Evolutionary conservation across 2,113 vertebrate species (phyloP).

Genomic region (Arizona elegans): DNA sequence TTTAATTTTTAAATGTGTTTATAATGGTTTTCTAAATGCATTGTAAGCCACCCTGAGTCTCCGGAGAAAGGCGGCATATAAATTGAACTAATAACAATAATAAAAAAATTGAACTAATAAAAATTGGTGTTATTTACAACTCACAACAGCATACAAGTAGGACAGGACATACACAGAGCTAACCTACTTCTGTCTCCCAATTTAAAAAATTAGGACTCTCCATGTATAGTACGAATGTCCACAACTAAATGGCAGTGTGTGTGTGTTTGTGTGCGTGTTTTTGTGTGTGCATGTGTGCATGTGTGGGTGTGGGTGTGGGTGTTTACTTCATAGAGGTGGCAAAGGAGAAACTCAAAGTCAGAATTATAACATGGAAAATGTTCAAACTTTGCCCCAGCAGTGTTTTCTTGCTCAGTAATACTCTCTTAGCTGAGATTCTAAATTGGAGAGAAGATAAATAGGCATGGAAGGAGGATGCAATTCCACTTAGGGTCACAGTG

Average conservation of each 20-base stretch:
- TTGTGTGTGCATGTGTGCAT: not conserved
- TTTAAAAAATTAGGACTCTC: not conserved
- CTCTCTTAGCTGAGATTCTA: not conserved
- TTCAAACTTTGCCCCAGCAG: not conserved
- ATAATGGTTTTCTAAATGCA: too few species aligned
- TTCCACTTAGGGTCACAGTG: not conserved
- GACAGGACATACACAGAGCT: not conserved
- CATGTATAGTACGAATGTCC: not conserved
- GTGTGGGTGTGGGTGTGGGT: not conserved
- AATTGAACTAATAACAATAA: too few species aligned
- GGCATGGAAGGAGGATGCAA: not conserved
- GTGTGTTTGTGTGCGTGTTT: not conserved
- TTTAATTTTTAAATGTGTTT: too few species aligned
- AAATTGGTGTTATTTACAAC: not conserved
- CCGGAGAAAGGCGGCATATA: too few species aligned
- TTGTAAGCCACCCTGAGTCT: too few species aligned
- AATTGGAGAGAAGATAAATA: not conserved
- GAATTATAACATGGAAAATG: not conserved
- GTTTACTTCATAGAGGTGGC: not conserved
- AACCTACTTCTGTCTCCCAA: not conserved
- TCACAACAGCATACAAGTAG: not conserved
- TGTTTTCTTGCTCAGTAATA: not conserved
- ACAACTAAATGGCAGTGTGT: not conserved
- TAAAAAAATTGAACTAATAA: too few species aligned
- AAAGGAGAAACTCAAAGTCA: not conserved